Percentiles rank a stretch among this genome's conserved stretches.
These are phyloP conservation scores for Zaprionus ghesquierei DNA, from an alignment of 1,140 invertebrate genomes.

Conservation along the genomic window DNA sequence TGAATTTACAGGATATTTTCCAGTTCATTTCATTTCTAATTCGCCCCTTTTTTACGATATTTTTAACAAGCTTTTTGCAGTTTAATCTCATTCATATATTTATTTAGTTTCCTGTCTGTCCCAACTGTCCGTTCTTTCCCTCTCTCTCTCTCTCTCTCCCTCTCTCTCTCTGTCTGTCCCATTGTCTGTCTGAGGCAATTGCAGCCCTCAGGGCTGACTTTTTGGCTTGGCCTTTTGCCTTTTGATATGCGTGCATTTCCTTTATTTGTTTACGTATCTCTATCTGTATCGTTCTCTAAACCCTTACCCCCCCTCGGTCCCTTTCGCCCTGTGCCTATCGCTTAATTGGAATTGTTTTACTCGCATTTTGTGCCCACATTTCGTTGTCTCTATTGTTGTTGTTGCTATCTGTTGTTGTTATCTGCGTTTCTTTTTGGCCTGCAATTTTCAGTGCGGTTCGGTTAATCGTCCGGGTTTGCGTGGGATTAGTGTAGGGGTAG, in stretches of 20 bases:
- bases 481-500: constrained; percentile 58
- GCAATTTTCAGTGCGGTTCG: constrained; percentile 60
- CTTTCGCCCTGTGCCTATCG: constrained; percentile 31
- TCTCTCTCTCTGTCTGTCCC: neutral
- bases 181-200: constrained; percentile 6
- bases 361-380: constrained; percentile 57
- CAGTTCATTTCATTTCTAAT: neutral
- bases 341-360: constrained; percentile 72
- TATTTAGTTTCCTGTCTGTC: constrained; percentile 40
- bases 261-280: constrained; percentile 29
- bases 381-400: constrained; percentile 38
- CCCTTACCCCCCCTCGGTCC: neutral
- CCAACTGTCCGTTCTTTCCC: constrained; percentile 6
- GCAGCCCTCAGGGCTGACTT: constrained; percentile 47
- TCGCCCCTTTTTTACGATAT: neutral
- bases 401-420: constrained; percentile 59
- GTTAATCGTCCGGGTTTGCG: constrained; percentile 64
- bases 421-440: constrained; percentile 58
- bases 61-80: constrained; percentile 39
- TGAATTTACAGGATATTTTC: constrained; percentile 8
- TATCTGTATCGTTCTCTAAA: neutral
- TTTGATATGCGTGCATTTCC: constrained; percentile 40
- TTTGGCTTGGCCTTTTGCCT: constrained; percentile 30
- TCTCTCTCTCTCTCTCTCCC: no score
- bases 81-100: constrained; percentile 61